Conservation (phyloP, 2,113 vertebrate genomes). For the Apteryx mantelli region DNA sequence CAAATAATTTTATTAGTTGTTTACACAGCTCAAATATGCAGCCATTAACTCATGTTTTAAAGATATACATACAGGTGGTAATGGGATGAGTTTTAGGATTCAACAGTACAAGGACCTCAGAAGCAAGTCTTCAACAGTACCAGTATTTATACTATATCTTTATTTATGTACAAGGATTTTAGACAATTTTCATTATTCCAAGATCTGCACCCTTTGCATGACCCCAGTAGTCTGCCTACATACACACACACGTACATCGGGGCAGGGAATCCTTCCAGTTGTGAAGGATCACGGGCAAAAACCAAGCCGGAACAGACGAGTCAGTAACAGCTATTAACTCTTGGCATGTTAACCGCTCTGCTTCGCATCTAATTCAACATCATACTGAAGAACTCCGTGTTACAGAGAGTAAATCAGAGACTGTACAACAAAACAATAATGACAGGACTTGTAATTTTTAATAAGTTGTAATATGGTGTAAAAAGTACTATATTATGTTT, state of each 20-base stretch:
- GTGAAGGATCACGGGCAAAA: not conserved
- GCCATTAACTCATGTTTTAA: not conserved
- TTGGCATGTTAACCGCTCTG: not conserved
- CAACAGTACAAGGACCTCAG: not conserved
- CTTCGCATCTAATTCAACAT: not conserved
- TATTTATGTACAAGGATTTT: not conserved
- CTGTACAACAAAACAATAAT: not conserved
- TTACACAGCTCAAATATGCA: not conserved
- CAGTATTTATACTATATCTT: not conserved
- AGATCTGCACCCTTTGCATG: not conserved
- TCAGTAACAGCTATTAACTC: not conserved
- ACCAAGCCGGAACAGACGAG: not conserved
- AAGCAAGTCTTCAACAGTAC: not conserved
- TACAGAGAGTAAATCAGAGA: not conserved
- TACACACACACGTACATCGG: not conserved
- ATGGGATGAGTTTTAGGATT: accelerated
- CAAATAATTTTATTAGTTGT: not conserved
- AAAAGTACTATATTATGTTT: not conserved
- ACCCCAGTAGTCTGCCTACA: not conserved
- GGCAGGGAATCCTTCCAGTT: not conserved
- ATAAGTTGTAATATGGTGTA: not conserved
- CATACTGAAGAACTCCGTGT: not conserved
- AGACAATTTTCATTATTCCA: not conserved
- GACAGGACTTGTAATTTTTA: not conserved
- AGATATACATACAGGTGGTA: not conserved